These are phyloP conservation scores for Orchesella flavescens DNA, from an alignment of 2,888 invertebrate species.

Conservation along the genomic window DNA sequence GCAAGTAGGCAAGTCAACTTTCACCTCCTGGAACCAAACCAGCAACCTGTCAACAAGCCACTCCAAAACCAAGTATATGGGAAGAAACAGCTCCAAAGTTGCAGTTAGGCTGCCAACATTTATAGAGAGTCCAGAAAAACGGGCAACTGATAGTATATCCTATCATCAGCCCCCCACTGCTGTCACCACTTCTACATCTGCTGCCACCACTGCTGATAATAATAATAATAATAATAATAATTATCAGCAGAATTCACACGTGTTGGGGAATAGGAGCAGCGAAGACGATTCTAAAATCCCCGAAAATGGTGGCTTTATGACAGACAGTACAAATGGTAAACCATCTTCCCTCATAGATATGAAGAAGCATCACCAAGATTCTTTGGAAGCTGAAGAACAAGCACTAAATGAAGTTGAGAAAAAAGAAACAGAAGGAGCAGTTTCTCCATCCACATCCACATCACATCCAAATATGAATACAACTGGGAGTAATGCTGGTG, in stretches of 20 bases:
- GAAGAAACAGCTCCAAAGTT: neutral
- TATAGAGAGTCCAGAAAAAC: neutral
- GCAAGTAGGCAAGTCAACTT: constrained; percentile 8
- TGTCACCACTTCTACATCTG: neutral
- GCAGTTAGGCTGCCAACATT: neutral
- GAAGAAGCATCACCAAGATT: no score
- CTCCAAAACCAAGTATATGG: no score
- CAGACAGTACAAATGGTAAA: no score
- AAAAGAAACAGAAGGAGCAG: no score
- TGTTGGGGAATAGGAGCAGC: no score
- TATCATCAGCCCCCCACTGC: neutral
- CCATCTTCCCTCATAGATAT: no score
- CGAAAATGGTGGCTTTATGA: no score
- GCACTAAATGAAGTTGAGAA: no score
- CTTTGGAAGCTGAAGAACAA: no score
- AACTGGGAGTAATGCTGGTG: no score
- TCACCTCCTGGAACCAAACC: constrained; percentile 14
- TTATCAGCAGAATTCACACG: no score
- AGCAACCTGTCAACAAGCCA: constrained; percentile 4
- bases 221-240: no score
- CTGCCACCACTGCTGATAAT: neutral
- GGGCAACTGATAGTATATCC: neutral
- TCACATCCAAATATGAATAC: constrained; percentile 6
- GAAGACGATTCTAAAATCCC: constrained; percentile 10
- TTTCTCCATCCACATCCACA: neutral